Evolutionary conservation across 1,140 invertebrate genomes (phyloP), one percentile per base, ranked within the genome.

Genomic region (Bactericera cockerelli): DNA sequence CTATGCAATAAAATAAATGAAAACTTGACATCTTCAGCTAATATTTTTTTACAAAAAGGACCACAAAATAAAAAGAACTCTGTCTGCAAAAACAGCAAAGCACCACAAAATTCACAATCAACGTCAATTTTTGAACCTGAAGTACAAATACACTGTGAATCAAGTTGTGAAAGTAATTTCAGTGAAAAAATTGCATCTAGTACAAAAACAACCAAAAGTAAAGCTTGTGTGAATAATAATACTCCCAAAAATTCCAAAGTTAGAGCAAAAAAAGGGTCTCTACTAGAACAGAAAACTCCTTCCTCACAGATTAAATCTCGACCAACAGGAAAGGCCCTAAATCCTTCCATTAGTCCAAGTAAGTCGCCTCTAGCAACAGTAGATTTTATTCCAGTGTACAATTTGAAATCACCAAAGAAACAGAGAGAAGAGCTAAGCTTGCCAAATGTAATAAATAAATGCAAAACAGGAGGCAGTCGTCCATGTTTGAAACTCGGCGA

Each of bases 111-210:
- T n/a, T n/a, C n/a, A n/a, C 8, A 49, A 49, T 49, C 42, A 49
- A 49, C 42, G 4, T 49, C 42, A 49, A 49, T 49, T 10, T 49
- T 49, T 49, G 42, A 49, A 49, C 42, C 42, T 19, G 22, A 49
- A 49, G 22, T 49, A 19, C n/a, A 49, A 49, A 4, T 49, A 8
- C n/a, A 19, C 19, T 49, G 22, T 49, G 42, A 49, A 49, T 49
- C 42, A n/a, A 49, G 42, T 22, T 49, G 42, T 49, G 42, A 49
- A 49, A 49, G 42, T 49, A 22, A 49, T 49, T 49, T 49, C 13
- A 13, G 13, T 10, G 42, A 49, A 49, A n/a, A 4, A 49, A 49
- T 19, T 49, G 22, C n/a, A n/a, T n/a, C n/a, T n/a, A n/a, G 22
- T 22, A 49, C 22, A 6, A 49, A 49, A 49, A 22, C 33, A 19